Evolutionary conservation across 2,888 invertebrate genomes (phyloP).

Genomic region (Oscheius myriophilus): DNA sequence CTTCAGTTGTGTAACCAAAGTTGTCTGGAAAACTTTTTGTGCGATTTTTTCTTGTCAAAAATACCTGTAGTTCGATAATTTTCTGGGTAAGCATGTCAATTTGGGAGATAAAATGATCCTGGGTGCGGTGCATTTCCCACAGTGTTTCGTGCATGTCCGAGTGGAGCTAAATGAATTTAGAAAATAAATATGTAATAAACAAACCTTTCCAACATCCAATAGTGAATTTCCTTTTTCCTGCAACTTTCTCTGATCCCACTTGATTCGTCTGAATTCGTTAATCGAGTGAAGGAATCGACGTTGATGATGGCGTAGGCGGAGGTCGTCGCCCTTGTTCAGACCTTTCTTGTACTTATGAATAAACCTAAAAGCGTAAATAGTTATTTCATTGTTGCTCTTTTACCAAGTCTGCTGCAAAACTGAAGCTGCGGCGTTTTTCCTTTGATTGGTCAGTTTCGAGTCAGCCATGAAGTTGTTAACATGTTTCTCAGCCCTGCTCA

Average conservation of each 20-base stretch:
- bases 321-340: slow-evolving; percentile 67
- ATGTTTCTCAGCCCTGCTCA: slow-evolving; percentile 96
- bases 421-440: slow-evolving; percentile 99
- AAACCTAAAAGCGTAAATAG: slow-evolving; percentile 52
- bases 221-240: slow-evolving; percentile 87
- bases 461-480: slow-evolving; percentile 99
- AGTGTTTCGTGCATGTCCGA: slow-evolving; percentile 70
- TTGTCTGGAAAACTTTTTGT: slow-evolving; percentile 18
- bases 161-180: slow-evolving; percentile 58
- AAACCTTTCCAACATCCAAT: slow-evolving; percentile 98
- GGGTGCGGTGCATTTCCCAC: slow-evolving; percentile 69
- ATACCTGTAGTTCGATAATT: slow-evolving; percentile 63
- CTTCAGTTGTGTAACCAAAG: slow-evolving; percentile 14
- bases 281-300: slow-evolving; percentile 67
- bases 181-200: background rate
- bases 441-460: slow-evolving; percentile 98
- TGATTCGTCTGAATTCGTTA: slow-evolving; percentile 87
- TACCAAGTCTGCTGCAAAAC: slow-evolving; percentile 99
- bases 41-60: background rate
- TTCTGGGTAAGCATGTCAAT: slow-evolving; percentile 68
- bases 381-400: background rate
- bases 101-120: slow-evolving; percentile 68
- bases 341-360: slow-evolving; percentile 69
- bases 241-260: slow-evolving; percentile 76
- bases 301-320: slow-evolving; percentile 69